Conservation (phyloP, 2,888 invertebrate genomes). For the Muscina levida region DNA sequence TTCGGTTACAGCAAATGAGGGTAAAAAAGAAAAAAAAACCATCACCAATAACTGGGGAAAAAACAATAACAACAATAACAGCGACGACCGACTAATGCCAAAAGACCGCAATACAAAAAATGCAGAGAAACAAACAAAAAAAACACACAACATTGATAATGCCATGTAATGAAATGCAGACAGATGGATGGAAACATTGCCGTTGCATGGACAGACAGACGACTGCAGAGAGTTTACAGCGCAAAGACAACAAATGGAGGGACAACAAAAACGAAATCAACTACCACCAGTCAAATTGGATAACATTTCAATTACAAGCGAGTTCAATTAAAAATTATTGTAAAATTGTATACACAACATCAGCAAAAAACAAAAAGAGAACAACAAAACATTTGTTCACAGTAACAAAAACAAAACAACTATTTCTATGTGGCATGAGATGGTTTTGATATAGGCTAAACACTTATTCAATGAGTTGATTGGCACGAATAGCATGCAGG, state of each 20-base stretch:
- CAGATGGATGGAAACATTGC: conserved; percentile 44
- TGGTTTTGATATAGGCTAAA: too few relatives aligned
- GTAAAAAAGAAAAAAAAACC: conserved; percentile 38
- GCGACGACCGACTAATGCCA: conserved; percentile 1
- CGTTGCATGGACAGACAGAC: conserved; percentile 11
- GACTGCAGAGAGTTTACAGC: neutral
- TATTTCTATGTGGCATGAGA: too few relatives aligned
- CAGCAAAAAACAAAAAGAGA: neutral
- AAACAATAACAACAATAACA: conserved; percentile 28
- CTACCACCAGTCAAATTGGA: conserved; percentile 39
- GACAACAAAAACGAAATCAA: conserved; percentile 35
- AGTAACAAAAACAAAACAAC: too few relatives aligned
- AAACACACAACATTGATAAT: conserved; percentile 42
- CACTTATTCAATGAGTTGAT: too few relatives aligned
- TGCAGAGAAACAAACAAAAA: conserved; percentile 35
- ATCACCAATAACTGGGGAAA: neutral
- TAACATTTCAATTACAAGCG: conserved; percentile 65
- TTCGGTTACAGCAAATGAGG: conserved; percentile 26
- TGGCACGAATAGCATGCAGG: too few relatives aligned
- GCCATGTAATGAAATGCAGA: conserved; percentile 62
- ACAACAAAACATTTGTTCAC: neutral
- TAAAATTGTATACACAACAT: neutral
- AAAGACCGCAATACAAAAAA: neutral
- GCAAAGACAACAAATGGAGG: conserved; percentile 4
- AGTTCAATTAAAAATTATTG: conserved; percentile 50